Evolutionary conservation across 2,888 invertebrate species (phyloP), one percentile per base, ranked within the genome.

Genomic region (Watsonalla cultraria): DNA sequence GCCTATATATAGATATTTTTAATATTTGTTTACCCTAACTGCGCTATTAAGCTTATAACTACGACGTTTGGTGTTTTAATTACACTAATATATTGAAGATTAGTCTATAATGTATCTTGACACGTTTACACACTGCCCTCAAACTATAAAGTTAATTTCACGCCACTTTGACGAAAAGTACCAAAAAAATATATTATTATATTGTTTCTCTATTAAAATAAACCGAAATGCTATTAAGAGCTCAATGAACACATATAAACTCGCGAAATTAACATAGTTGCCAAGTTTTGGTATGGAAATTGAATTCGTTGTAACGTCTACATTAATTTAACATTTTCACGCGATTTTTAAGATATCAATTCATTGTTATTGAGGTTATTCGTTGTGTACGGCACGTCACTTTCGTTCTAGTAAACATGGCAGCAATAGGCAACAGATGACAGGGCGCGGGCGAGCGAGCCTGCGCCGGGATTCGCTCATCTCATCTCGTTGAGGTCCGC

Each of bases 341-440:
- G 70, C 71, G 74, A 70, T 66, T 80, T 74, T 71, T 63, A 8
- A 63, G 70, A 66, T 78, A 73, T 77, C 71, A 78, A 63, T 65
- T 72, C 75, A 72, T 74, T 74, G 73, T 77, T 77, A 73, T 81
- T 81, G 82, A 88, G 88, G 89, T 89, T 90, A 88, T 86, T 88
- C 86, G 88, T 87, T 87, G 89, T 87, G 78, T 84, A 78, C 78
- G 73, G 82, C 81, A 86, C 84, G 87, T 85, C 88, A 84, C 82
- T 84, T 81, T 81, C 75, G 78, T 76, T 80, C 82, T 82, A 80
- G 90, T 90, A 89, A 89, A 88, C 90, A 90, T 90, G 88, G 88
- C 89, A 87, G 86, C 81, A 80, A 67, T 80, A 74, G 83, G 86
- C 87, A 90, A 88, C 89, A 89, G 89, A 88, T 90, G 90, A 88